These are phyloP conservation scores for Oreohelix idahoensis DNA, from an alignment of 1,140 invertebrate genomes.

Conservation along the genomic window DNA sequence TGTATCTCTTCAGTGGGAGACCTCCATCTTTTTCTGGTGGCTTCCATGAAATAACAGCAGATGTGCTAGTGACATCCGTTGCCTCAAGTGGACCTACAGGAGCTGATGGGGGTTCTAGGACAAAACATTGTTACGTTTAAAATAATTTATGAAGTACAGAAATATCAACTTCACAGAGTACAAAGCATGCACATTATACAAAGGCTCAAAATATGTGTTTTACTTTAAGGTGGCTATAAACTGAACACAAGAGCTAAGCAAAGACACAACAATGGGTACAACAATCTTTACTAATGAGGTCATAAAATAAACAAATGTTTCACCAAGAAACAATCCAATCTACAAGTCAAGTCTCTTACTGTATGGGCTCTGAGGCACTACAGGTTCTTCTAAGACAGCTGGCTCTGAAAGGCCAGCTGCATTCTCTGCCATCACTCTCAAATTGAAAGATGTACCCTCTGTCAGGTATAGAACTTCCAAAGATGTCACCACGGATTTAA, in stretches of 20 bases:
- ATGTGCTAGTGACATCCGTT: slow-evolving; percentile 93
- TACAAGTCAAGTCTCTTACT: slow-evolving; percentile 75
- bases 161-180: no score
- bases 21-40: slow-evolving; percentile 93
- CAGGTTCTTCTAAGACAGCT: slow-evolving; percentile 78
- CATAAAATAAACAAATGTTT: no score
- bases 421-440: slow-evolving; percentile 70
- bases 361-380: slow-evolving; percentile 96
- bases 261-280: no score
- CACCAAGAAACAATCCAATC: no score
- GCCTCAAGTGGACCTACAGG: slow-evolving; percentile 93
- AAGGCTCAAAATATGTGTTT: no score
- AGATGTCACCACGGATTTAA: slow-evolving; percentile 36
- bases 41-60: slow-evolving; percentile 94
- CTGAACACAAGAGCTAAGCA: no score
- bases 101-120: slow-evolving; percentile 87
- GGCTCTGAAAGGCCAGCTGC: slow-evolving; percentile 66
- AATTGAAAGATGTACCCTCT: slow-evolving; percentile 79
- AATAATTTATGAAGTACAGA: no score
- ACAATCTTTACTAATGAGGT: no score
- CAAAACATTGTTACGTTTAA: no score
- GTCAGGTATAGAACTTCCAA: slow-evolving; percentile 76
- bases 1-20: slow-evolving; percentile 94
- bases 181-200: no score
- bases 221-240: no score